Evolutionary conservation across 2,113 vertebrate genomes (phyloP), one percentile per base, ranked within the genome.

Genomic region (Catharus minimus): DNA sequence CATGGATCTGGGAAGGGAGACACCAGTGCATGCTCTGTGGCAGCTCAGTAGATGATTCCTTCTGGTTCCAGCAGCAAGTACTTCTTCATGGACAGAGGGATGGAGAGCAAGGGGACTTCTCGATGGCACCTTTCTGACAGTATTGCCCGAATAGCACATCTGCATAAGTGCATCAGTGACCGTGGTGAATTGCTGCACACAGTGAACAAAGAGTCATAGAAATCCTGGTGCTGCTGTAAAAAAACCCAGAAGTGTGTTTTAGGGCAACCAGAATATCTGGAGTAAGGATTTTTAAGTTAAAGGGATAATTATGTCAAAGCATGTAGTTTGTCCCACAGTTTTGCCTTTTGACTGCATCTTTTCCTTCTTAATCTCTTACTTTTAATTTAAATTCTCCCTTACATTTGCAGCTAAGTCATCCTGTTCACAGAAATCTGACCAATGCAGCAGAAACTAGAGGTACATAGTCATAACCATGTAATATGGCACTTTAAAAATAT

Each of bases 31-130:
- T 0, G 19, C 13, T 30, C 58, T 20, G 15, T 15, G 50, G 73
- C 6, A 7, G 28, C 61, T 97, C 97, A 98, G 91, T 98, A 98
- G 73, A 98, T 90, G 52, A 98, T 93, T 86, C 99, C 99, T 91
- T 98, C 98, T 22, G 99, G 99, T 62, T 99, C 98, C 95, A 99
- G 97, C 46, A 99, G 97, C 91, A 99, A 58, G 89, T 99, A 99
- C 79, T 96, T 98, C 96, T 98, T 98, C 92, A 99, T 82, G 26
- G 96, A 72, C 15, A 61, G 11, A 5, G 99, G 99, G 76, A 99
- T 97, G 77, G 97, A 96, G 77, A 99, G 98, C 73, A 96, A 88
- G 30, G 97, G 92, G 30, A 98, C 96, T 14, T 91, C 97, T 53
- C 19, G 93, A 80, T 99, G 98, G 87, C 98, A 99, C 82, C 94